Evolutionary conservation across 2,888 invertebrate genomes (phyloP), one percentile per base, ranked within the genome.

Genomic region (Eupithecia abbreviata): DNA sequence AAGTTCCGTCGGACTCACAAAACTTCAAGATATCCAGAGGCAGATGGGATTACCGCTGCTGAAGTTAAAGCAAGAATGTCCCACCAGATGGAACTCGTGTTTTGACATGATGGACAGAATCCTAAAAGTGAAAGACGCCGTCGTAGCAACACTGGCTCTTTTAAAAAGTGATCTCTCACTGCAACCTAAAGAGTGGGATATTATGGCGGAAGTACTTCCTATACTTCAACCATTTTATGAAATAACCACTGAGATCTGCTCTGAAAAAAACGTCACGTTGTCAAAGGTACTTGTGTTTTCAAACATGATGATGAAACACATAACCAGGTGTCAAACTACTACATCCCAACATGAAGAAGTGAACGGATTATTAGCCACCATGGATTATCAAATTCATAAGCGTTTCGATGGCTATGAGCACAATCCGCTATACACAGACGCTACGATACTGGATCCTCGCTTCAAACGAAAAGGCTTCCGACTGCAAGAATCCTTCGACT

Each of bases 101-200:
- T 58, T n/a, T 58, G 58, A 58, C 9, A 58, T 58, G 58, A 58
- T 58, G 58, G 5, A 58, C n/a, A 58, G 58, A n/a, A 58, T 58
- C n/a, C 58, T 58, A n/a, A 58, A 58, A 58, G 58, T 58, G n/a
- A 58, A 58, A 67, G 13, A 66, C 2, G 66, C 66, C 13, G 66
- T 66, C 13, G 66, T 66, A 10, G 66, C 42, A 9, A 41, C 66
- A 66, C 66, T 66, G 13, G 66, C 42, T 66, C 66, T 66, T 66
- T 66, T 42, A 3, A 66, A 58, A 18, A 58, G 58, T 58, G 58
- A n/a, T n/a, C 58, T 58, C n/a, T 58, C 58, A 58, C n/a, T 58
- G 58, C 58, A n/a, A 58, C 58, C 58, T 55, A 55, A 5, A 55
- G n/a, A 58, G 15, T 58, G 58, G 58, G 58, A 58, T 58, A n/a